Conservation (phyloP, 2,888 invertebrate species). For the Rambutsinella grinnellia region DNA sequence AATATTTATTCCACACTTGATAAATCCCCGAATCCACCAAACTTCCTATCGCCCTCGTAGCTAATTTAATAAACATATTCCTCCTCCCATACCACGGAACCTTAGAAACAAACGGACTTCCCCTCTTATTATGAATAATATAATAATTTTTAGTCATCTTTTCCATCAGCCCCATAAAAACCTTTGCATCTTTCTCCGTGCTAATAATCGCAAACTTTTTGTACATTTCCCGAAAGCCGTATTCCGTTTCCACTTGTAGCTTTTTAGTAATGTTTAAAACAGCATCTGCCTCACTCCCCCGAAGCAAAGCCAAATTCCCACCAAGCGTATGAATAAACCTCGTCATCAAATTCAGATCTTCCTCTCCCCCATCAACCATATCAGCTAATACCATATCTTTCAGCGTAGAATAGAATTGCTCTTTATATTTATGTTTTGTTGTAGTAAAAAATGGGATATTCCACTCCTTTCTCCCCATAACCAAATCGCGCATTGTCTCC, state of each 20-base stretch:
- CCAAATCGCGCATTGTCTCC: neutral
- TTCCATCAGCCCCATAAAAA: constrained; percentile 5
- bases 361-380: neutral
- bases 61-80: neutral
- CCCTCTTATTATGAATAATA: neutral
- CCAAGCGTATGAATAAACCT: neutral
- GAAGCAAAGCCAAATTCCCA: neutral
- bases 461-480: neutral
- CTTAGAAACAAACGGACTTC: neutral
- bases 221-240: neutral
- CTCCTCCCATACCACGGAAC: constrained; percentile 17
- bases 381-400: constrained; percentile 7
- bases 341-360: neutral
- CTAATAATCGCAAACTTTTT: constrained; percentile 12
- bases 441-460: constrained; percentile 8
- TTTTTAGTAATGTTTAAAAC: constrained; percentile 9
- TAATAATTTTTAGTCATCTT: constrained; percentile 1
- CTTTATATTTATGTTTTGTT: neutral
- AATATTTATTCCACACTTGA: neutral
- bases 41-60: neutral
- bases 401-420: neutral
- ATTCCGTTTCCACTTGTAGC: neutral
- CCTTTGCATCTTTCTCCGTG: neutral
- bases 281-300: neutral
- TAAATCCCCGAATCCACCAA: constrained; percentile 19